Base-by-base conservation (phyloP, 2,888 invertebrate species). In the Rotaria magnacalcarata region DNA sequence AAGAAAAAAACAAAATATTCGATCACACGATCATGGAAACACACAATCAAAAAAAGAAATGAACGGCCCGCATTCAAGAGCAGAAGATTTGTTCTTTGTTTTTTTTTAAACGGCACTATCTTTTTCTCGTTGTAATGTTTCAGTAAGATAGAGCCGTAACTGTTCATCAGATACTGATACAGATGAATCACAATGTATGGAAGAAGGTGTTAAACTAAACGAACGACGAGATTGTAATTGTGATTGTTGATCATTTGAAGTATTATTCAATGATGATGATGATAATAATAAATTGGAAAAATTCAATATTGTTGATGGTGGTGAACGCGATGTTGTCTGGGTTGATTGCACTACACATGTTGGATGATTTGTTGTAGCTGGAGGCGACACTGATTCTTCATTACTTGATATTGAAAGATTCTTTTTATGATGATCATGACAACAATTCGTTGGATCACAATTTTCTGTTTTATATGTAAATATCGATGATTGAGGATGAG, bases 81-180 rank as follows among this genome's bases (percentile, higher is more conserved):
- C 14, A n/a, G 14, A 41, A 74, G 7, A 74, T 21, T n/a, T 7
- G 1, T 34, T 34, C 34, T 34, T 34, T 34, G 41, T 8, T 21
- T n/a, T 24, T 47, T 47, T 43, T 47, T 80, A 80, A 80, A 80
- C 80, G 1, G 80, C 47, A 47, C 80, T 80, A 47, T 80, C 80
- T 80, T 80, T 80, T 80, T 80, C 80, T 80, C 80, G 80, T 80
- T 80, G 80, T 47, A 80, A 80, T 80, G 80, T 80, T 80, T 80
- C 80, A 47, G 80, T 80, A 11, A 80, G n/a, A 80, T 80, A 80
- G 3, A 80, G 47, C 24, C 80, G 7, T 80, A 80, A 80, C 34
- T 80, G 80, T 47, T 80, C 80, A 47, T 67, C 67, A 34, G 67
- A 67, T 67, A 34, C n/a, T 41, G 56, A 56, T 56, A 56, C 6